A percentile compares a stretch with the other conserved stretches of the same genome.
Conservation (phyloP, 2,888 invertebrate species). For the Agapostemon virescens region DNA sequence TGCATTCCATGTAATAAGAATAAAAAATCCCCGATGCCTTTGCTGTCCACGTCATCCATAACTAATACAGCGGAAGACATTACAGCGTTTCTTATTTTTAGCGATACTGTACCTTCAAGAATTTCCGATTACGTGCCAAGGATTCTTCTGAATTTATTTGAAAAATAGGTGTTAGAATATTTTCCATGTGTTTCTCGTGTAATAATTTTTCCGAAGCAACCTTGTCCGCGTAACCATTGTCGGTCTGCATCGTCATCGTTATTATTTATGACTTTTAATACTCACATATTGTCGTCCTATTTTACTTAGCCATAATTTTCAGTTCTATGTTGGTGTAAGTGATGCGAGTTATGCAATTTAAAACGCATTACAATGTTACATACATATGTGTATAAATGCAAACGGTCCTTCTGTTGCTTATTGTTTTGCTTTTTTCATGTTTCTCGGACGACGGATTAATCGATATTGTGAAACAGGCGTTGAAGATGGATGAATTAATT, state of each 20-base stretch:
- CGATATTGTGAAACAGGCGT: neutral
- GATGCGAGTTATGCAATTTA: neutral
- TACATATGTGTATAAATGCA: neutral
- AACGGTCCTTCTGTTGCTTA: neutral
- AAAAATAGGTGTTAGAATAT: slow-evolving; percentile 44
- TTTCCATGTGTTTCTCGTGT: slow-evolving; percentile 62
- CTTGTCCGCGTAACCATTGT: slow-evolving; percentile 31
- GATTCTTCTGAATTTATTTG: slow-evolving; percentile 67
- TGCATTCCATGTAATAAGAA: neutral
- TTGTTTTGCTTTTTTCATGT: neutral
- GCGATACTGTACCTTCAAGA: slow-evolving; percentile 71
- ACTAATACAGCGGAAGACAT: neutral
- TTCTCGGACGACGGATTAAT: slow-evolving; percentile 1
- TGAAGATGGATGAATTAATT: neutral
- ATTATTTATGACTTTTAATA: slow-evolving; percentile 22
- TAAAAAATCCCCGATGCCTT: neutral
- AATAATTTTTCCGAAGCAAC: slow-evolving; percentile 53
- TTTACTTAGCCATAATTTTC: neutral
- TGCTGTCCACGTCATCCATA: slow-evolving; percentile 1
- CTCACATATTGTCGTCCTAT: neutral
- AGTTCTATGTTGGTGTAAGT: neutral
- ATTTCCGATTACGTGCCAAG: slow-evolving; percentile 69
- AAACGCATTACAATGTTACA: neutral
- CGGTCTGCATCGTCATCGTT: neutral
- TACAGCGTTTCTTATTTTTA: neutral